Base-by-base conservation (phyloP, 2,888 invertebrate genomes). In the Orchesella flavescens region DNA sequence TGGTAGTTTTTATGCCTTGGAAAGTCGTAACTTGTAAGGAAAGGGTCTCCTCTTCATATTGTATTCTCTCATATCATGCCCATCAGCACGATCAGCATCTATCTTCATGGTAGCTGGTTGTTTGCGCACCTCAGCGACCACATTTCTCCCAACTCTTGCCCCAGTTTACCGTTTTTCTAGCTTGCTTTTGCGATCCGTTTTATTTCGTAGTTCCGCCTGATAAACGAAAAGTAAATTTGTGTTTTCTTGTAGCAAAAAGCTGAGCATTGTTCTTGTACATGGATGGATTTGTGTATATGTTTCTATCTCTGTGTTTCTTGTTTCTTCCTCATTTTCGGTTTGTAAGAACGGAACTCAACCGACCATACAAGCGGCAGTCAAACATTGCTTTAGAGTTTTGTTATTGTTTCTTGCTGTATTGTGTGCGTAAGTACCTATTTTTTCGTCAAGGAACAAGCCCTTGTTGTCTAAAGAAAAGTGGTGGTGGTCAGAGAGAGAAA, bases 101-200 rank as follows among this genome's bases (percentile, higher is more conserved):
- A n/a, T 53, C 15, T 53, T n/a, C 34, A 34, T 43, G 65, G 24
- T 61, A 24, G 44, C 21, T 71, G 34, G 71, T 59, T 72, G 49
- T 72, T 80, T 65, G 66, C 49, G 72, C 72, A 57, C 72, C 72
- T 72, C 72, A 49, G 55, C 55, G 55, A 59, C 72, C 72, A 72
- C 72, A 69, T 53, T 44, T 23, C 21, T 46, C 17, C 24, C 66
- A 46, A 53, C 72, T 65, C 65, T 79, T 79, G 72, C 79, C 79
- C 79, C 43, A 79, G 63, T 73, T 74, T 53, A 23, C 19, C 49
- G 46, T 66, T 23, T 34, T 43, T 63, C 57, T 72, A 55, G 53
- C n/a, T 53, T 57, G 34, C 69, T 24, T 7, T 34, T 34, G 34
- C 34, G 34, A 34, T 34, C 34, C 34, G 34, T 34, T 34, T 34